Evolutionary conservation across 2,797 vertebrate genomes (phyloP).

Genomic region (Myioborus melanocephalus): DNA sequence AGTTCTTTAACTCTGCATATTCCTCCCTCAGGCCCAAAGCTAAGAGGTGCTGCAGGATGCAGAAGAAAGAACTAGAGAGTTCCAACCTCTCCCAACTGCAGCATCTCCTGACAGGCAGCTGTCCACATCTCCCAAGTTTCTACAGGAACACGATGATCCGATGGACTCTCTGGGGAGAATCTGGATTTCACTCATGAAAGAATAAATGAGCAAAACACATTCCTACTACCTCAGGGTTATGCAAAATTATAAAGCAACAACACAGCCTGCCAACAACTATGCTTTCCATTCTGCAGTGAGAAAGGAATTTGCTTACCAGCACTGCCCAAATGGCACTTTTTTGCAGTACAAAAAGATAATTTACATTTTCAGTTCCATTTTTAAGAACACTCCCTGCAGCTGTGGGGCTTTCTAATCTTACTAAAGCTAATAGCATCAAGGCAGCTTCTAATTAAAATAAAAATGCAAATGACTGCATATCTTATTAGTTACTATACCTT

Average conservation of each 20-base stretch:
- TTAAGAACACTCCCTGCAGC: not conserved
- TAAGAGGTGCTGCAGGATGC: not conserved
- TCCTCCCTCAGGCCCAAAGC: not conserved
- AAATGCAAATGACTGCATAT: constrained; percentile 11
- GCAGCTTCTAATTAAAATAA: constrained; percentile 13
- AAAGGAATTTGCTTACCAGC: not conserved
- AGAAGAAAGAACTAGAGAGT: not conserved
- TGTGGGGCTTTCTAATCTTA: not conserved
- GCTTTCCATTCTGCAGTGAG: not conserved
- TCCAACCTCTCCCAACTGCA: not conserved
- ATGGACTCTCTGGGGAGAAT: not conserved
- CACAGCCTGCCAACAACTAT: not conserved
- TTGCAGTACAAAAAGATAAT: not conserved
- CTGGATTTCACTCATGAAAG: not conserved
- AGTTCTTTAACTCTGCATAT: not conserved
- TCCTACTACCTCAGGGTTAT: not conserved
- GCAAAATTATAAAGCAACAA: not conserved
- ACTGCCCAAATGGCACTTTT: not conserved
- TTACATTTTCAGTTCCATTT: constrained; percentile 15
- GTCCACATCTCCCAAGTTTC: not conserved
- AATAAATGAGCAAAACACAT: not conserved
- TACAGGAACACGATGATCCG: not conserved
- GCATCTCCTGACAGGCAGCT: not conserved
- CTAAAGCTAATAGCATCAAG: not conserved
- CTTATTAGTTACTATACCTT: not conserved